Evolutionary conservation across 2,113 vertebrate genomes (phyloP), one percentile per base, ranked within the genome.

Genomic region (Mesoclemmys tuberculata): DNA sequence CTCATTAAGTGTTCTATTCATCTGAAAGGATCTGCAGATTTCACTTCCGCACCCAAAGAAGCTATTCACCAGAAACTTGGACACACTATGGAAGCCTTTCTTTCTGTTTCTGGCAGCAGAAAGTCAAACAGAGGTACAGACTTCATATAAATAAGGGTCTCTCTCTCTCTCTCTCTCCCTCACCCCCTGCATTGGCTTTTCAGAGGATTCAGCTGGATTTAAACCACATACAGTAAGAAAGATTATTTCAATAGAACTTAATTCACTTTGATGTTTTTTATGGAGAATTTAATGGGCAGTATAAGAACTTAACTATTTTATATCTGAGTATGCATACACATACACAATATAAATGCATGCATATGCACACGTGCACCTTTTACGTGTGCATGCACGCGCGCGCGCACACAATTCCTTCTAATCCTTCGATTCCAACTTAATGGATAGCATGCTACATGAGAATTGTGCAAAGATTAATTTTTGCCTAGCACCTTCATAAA

Each of bases 21-120:
- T 91, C 91, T 97, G 95, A 97, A 95, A 97, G 95, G 95, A 96
- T 90, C 92, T 3, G 2, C 19, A 68, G 88, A 89, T 51, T 94
- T 97, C 84, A 97, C 95, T 97, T 92, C 89, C 81, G 81, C 94
- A 96, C 81, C 95, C 89, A 97, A 96, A 96, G 97, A 94, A 94
- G 79, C 93, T 95, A 96, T 92, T 98, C 93, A 96, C 48, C 82
- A 96, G 87, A 95, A 96, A 97, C 91, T 94, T 96, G 96, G 91
- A 96, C 96, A 87, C 96, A 88, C 77, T 93, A 22, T 83, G 86
- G 92, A 96, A 82, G 92, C 85, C 83, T 93, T 95, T 96, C 91
- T 93, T 95, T 93, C 92, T 87, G 87, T 84, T 97, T 93, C 89
- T 97, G 95, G 88, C 94, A 93, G 93, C 21, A 95, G 93, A 96